These are phyloP conservation scores for Drosophila fungiperda DNA, from an alignment of 2,888 invertebrate species.

Conservation along the genomic window DNA sequence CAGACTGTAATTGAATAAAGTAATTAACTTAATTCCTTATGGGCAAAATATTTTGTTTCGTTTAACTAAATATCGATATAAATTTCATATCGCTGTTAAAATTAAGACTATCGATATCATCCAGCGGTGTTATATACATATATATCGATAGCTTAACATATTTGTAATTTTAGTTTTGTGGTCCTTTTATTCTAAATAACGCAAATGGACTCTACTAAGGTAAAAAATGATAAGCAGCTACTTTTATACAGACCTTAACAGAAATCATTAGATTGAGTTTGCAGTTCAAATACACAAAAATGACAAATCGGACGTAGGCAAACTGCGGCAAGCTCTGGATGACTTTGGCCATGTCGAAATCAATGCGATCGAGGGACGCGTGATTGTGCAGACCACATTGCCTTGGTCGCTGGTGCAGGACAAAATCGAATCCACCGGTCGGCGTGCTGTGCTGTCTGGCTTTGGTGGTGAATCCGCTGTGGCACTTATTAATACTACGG, in stretches of 20 bases:
- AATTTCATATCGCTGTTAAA: neutral
- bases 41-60: neutral
- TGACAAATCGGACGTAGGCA: constrained; percentile 78
- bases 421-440: constrained; percentile 88
- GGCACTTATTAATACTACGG: constrained; percentile 88
- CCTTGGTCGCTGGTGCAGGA: constrained; percentile 85
- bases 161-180: neutral
- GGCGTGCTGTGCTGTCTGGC: constrained; percentile 91
- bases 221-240: constrained; percentile 29
- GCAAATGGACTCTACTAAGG: constrained; percentile 79
- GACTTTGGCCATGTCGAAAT: constrained; percentile 83
- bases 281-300: constrained; percentile 88
- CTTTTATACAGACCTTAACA: neutral
- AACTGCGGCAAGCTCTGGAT: constrained; percentile 83
- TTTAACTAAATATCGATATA: constrained; percentile 17
- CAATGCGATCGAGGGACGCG: constrained; percentile 77
- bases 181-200: neutral
- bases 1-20: neutral
- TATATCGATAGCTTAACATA: constrained; percentile 9
- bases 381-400: constrained; percentile 80
- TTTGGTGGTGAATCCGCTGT: constrained; percentile 92
- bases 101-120: neutral
- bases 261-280: constrained; percentile 87
- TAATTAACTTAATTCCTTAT: neutral
- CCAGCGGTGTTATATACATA: neutral